phyloP scores from a whole-genome alignment of 2,113 vertebrate species.

The Ranitomeya imitator region DNA sequence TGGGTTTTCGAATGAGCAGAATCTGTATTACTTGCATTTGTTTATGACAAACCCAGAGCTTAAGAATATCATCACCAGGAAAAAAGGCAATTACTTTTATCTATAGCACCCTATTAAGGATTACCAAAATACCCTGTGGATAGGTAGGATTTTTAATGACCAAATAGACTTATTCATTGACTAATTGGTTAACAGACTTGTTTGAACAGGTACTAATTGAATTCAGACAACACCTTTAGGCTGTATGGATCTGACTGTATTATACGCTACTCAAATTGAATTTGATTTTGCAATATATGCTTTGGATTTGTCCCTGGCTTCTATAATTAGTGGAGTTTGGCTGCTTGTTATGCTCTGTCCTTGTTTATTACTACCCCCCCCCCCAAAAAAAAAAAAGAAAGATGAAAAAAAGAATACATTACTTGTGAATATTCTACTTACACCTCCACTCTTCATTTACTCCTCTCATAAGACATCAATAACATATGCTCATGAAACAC shows the following conservation, averaged over 20 bases:
- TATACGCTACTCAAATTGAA: slow-evolving; percentile 30
- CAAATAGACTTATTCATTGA: slow-evolving; percentile 38
- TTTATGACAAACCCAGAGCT: slow-evolving; percentile 11
- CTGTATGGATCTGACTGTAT: slow-evolving; percentile 38
- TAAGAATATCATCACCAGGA: not conserved
- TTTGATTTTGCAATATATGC: slow-evolving; percentile 47
- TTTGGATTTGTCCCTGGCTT: not conserved
- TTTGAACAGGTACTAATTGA: slow-evolving; percentile 46
- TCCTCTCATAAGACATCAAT: no score
- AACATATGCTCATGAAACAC: no score
- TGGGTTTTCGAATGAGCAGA: not conserved
- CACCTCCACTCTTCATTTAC: no score
- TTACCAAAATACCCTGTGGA: slow-evolving; percentile 24
- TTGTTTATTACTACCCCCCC: not conserved
- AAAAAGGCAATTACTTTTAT: slow-evolving; percentile 11
- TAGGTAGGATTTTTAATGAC: not conserved
- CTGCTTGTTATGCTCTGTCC: not conserved
- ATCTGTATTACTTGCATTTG: not conserved
- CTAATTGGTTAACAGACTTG: slow-evolving; percentile 43
- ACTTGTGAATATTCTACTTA: no score
- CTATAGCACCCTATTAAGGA: slow-evolving; percentile 8
- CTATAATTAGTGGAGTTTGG: not conserved
- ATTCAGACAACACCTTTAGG: slow-evolving; percentile 40
- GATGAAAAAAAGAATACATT: not conserved
- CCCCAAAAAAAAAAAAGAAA: not conserved